A percentile compares a stretch with the other conserved stretches of the same genome.
Evolutionary conservation across 2,797 vertebrate genomes (phyloP).

Genomic region (Acanthopagrus latus): DNA sequence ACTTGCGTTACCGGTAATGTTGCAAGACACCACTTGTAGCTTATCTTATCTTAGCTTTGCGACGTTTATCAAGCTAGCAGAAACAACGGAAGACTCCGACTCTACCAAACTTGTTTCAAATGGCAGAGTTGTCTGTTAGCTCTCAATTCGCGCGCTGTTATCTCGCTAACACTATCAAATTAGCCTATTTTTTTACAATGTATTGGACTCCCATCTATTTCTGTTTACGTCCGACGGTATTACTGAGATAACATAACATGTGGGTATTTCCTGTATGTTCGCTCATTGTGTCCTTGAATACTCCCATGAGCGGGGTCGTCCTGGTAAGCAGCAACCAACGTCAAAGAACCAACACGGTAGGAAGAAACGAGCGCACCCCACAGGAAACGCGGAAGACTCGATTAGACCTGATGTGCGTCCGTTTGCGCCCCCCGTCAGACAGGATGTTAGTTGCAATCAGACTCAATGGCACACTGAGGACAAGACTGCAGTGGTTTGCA

Average conservation of each 20-base stretch:
- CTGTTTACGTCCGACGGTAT: neutral
- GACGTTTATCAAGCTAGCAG: neutral
- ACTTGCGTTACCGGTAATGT: neutral
- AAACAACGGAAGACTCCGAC: too few species aligned
- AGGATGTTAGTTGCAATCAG: neutral
- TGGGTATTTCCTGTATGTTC: conserved; percentile 38
- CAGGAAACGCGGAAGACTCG: neutral
- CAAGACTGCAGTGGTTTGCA: conserved; percentile 2
- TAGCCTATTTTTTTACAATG: neutral
- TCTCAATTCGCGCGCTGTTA: neutral
- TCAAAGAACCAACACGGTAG: neutral
- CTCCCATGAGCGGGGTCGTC: neutral
- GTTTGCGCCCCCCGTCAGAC: conserved; percentile 26
- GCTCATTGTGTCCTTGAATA: fast-evolving
- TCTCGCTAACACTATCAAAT: neutral
- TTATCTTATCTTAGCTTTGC: conserved; percentile 8
- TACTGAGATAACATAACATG: too few species aligned
- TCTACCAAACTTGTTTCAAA: neutral
- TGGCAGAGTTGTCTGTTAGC: fast-evolving
- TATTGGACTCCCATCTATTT: neutral
- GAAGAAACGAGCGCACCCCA: neutral
- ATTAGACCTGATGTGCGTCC: too few species aligned
- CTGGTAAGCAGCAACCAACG: fast-evolving
- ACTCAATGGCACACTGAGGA: neutral
- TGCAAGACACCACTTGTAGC: neutral